These are phyloP conservation scores for Zingel zingel DNA, from an alignment of 2,113 vertebrate species.

Conservation along the genomic window DNA sequence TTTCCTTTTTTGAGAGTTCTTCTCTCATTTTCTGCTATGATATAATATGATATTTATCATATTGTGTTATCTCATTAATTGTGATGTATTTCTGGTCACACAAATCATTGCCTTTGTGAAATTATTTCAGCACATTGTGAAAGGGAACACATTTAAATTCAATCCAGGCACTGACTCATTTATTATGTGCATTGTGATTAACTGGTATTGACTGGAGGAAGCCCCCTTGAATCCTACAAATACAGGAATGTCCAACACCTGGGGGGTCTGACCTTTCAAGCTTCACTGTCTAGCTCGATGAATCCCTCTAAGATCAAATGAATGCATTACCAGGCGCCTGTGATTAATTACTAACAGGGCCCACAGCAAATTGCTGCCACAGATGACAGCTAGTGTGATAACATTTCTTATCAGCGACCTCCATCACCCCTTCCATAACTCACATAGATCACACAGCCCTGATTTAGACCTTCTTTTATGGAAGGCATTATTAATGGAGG, in stretches of 20 bases:
- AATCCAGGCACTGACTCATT: constrained; percentile 22
- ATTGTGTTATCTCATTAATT: neutral
- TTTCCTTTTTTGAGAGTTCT: neutral
- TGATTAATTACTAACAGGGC: constrained; percentile 76
- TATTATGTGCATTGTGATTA: constrained; percentile 67
- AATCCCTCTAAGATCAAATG: constrained; percentile 50
- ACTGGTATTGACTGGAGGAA: constrained; percentile 53
- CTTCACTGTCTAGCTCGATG: constrained; percentile 56
- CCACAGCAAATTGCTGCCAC: constrained; percentile 60
- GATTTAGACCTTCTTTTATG: constrained; percentile 40
- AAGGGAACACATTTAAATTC: constrained; percentile 29
- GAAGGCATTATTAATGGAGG: constrained; percentile 39
- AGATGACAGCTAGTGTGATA: constrained; percentile 69
- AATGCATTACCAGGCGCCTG: constrained; percentile 55
- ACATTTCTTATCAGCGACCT: constrained; percentile 69
- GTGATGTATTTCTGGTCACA: neutral
- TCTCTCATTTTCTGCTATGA: neutral
- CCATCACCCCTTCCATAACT: constrained; percentile 50
- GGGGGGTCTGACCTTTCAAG: constrained; percentile 67
- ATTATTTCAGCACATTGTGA: constrained; percentile 2
- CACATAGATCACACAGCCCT: constrained; percentile 35
- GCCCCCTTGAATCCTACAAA: constrained; percentile 38
- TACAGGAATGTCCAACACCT: constrained; percentile 50
- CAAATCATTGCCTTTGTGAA: neutral
- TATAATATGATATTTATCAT: neutral